These are phyloP conservation scores for Intellagama lesueurii DNA, from an alignment of 2,797 vertebrate genomes.

Conservation along the genomic window DNA sequence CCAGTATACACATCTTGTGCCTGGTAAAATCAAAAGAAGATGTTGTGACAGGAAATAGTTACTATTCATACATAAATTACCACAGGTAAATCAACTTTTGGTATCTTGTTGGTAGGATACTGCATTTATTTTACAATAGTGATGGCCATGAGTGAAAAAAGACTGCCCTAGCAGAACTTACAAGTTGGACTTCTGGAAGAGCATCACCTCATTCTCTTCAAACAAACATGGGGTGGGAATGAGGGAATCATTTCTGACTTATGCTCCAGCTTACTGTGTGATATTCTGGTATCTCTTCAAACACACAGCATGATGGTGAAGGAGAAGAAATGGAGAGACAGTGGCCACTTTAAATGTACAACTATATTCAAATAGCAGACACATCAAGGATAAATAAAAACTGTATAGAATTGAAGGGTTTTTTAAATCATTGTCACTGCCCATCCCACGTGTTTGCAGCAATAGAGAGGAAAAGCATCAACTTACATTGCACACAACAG, in stretches of 20 bases:
- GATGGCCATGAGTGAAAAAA: background rate
- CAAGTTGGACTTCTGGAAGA: background rate
- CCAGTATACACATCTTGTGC: conserved; percentile 82
- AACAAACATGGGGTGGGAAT: background rate
- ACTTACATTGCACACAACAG: background rate
- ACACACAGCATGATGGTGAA: background rate
- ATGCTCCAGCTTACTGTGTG: background rate
- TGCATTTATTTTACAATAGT: background rate
- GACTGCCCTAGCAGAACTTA: background rate
- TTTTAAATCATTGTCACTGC: background rate
- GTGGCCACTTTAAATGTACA: background rate
- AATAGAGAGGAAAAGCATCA: background rate
- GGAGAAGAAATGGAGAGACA: background rate
- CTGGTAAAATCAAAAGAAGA: conserved; percentile 70
- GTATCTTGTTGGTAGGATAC: background rate
- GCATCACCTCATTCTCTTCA: background rate
- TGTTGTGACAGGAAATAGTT: background rate
- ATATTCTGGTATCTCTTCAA: background rate
- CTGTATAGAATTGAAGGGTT: background rate
- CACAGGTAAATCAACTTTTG: background rate
- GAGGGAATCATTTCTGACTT: background rate
- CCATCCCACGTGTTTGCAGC: background rate
- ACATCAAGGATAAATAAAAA: background rate
- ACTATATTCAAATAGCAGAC: background rate
- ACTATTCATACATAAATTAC: background rate